These are phyloP conservation scores for Channa argus DNA, from an alignment of 2,113 vertebrate species.

Conservation along the genomic window DNA sequence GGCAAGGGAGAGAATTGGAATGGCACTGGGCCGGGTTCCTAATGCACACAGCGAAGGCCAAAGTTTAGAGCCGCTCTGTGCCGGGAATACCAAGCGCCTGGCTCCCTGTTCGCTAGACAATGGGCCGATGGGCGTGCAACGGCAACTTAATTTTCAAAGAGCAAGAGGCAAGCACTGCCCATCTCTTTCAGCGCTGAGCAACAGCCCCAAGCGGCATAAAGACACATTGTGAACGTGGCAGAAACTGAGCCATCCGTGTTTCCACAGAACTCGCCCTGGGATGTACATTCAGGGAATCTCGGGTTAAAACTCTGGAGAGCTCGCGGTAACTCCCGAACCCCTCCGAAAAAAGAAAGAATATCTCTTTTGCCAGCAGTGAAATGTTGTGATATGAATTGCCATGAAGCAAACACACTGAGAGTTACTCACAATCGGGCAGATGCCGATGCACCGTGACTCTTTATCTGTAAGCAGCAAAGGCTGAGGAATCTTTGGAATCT, in stretches of 20 bases:
- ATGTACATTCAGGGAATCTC: not conserved
- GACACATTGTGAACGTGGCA: slow-evolving; percentile 78
- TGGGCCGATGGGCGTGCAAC: slow-evolving; percentile 72
- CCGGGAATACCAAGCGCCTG: slow-evolving; percentile 82
- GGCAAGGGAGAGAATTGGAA: slow-evolving; percentile 72
- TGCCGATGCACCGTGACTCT: too few relatives aligned
- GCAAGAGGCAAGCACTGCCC: slow-evolving; percentile 69
- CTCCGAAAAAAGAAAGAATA: not conserved
- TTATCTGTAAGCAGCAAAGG: too few relatives aligned
- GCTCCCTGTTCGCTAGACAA: slow-evolving; percentile 70
- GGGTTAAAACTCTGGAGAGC: not conserved
- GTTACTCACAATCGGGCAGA: too few relatives aligned
- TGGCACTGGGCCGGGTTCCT: slow-evolving; percentile 76
- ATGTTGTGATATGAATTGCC: too few relatives aligned
- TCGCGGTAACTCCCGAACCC: not conserved
- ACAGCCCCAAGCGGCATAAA: slow-evolving; percentile 64
- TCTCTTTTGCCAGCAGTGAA: too few relatives aligned
- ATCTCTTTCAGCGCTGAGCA: slow-evolving; percentile 73
- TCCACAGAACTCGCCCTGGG: slow-evolving; percentile 30
- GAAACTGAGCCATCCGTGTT: slow-evolving; percentile 65
- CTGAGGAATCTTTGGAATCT: too few relatives aligned
- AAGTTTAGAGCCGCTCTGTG: slow-evolving; percentile 80
- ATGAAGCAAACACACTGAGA: too few relatives aligned
- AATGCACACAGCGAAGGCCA: slow-evolving; percentile 77
- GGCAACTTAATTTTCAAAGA: slow-evolving; percentile 79